These are phyloP conservation scores for Gobionotothen gibberifrons DNA, from an alignment of 2,797 vertebrate species.

Conservation along the genomic window DNA sequence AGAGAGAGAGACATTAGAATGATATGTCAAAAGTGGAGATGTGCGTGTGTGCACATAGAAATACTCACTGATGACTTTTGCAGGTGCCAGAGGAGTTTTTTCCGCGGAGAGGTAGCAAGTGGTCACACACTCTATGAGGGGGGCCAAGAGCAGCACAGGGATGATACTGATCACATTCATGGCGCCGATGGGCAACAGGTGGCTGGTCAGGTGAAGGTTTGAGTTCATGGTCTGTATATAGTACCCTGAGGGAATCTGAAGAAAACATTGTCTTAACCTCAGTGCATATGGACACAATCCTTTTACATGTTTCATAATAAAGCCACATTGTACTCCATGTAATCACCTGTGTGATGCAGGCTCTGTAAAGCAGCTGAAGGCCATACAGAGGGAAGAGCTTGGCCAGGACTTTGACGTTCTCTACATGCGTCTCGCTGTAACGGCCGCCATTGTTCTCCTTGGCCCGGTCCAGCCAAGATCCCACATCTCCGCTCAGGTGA, in stretches of 20 bases:
- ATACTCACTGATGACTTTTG: constrained; percentile 87
- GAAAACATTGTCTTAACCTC: constrained; percentile 21
- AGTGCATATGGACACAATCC: neutral
- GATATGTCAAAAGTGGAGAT: neutral
- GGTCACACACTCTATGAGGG: constrained; percentile 86
- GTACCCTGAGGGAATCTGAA: constrained; percentile 92
- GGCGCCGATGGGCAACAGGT: constrained; percentile 88
- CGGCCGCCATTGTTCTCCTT: constrained; percentile 89
- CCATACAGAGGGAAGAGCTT: constrained; percentile 89
- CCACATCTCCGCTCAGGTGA: constrained; percentile 74
- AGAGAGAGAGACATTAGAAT: constrained; percentile 28
- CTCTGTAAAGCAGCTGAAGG: constrained; percentile 91
- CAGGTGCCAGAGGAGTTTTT: constrained; percentile 79
- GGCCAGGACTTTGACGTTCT: constrained; percentile 87
- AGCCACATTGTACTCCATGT: too few species aligned
- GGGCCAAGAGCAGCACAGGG: constrained; percentile 88
- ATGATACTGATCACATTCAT: constrained; percentile 91
- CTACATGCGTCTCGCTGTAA: constrained; percentile 89
- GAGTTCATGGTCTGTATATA: constrained; percentile 96
- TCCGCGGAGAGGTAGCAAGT: constrained; percentile 77
- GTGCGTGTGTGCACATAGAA: neutral
- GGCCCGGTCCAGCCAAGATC: constrained; percentile 88
- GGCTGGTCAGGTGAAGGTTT: constrained; percentile 83
- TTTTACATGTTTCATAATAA: neutral
- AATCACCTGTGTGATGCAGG: constrained; percentile 89